Evolutionary conservation across 2,888 invertebrate species (phyloP).

Genomic region (Drosophila neoperkinsi): DNA sequence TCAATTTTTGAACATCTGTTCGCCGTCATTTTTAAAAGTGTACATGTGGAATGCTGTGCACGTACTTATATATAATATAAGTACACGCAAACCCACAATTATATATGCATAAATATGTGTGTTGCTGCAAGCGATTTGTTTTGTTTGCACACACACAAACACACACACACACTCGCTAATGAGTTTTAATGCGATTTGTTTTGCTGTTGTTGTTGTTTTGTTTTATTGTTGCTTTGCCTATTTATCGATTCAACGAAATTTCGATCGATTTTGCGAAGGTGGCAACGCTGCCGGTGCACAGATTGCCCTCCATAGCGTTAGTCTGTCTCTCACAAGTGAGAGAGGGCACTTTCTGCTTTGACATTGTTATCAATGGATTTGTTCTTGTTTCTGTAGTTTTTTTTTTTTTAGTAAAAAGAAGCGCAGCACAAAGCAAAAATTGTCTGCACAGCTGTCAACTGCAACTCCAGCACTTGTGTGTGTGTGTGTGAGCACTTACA

Average conservation of each 20-base stretch:
- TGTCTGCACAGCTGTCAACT: conserved; percentile 74
- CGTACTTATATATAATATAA: conserved; percentile 36
- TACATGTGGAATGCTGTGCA: conserved; percentile 43
- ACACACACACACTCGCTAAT: conserved; percentile 15
- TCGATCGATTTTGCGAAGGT: conserved; percentile 45
- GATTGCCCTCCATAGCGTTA: conserved; percentile 26
- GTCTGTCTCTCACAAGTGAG: neutral
- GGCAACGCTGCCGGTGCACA: conserved; percentile 40
- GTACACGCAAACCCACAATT: conserved; percentile 26
- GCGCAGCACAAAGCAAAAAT: conserved; percentile 64
- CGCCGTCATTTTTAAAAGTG: conserved; percentile 25
- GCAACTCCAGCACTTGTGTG: conserved; percentile 39
- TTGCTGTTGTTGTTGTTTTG: conserved; percentile 25
- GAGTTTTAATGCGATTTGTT: conserved; percentile 35
- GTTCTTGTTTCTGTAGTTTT: conserved; percentile 27
- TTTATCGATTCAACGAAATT: conserved; percentile 51
- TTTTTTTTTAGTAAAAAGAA: conserved; percentile 38
- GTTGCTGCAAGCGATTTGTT: conserved; percentile 22
- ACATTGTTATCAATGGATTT: conserved; percentile 69
- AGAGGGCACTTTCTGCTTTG: conserved; percentile 42
- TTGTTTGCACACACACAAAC: neutral
- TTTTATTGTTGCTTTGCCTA: conserved; percentile 23
- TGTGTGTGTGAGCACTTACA: conserved; percentile 28
- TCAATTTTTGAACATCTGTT: conserved; percentile 52
- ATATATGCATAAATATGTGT: conserved; percentile 27